Evolutionary conservation across 2,888 invertebrate species (phyloP), one percentile per base, ranked within the genome.

Genomic region (Smittia sp.): DNA sequence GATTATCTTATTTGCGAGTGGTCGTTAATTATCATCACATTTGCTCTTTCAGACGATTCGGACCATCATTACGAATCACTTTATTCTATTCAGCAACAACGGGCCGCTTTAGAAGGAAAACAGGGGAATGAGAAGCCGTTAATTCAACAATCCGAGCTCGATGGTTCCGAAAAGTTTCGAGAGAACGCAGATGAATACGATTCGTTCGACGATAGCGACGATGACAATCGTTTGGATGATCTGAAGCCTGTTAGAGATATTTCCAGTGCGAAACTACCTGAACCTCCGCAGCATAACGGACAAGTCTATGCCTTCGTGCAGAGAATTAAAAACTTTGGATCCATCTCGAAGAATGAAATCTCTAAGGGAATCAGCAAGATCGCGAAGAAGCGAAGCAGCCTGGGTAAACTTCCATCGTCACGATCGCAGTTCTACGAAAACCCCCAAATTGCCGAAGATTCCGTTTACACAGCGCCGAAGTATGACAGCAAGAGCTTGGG

Each of bases 11-110:
- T 73, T 73, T 65, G 65, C 63, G 39, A 63, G 65, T 52, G 73
- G 73, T 73, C 65, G 73, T 73, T 73, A 73, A 73, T 73, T 73
- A 67, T 62, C 11, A 1, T 68, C 24, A 41, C 27, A 13, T 6
- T 54, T 1, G 75, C 75, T 69, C 75, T 74, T 76, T 76, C 25
- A 89, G 90, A 88, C 79, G 89, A 90, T 81, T 86, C 87, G 1
- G 89, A 89, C 75, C 90, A 90, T 79, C 85, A 88, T 77, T 90
- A 90, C 81, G 90, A 90, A 82, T 88, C 88, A 25, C 81, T 90
- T 76, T 83, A 83, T 75, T 82, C 81, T 18, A 74, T 66, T 52
- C 74, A 70, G 27, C 70, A 69, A 38, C 62, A 58, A 46, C 68
- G 73, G 15, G 63, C 62, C 38, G 74, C 7, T 58, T 13, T 27